phyloP scores from a whole-genome alignment of 2,888 invertebrate genomes.

The Hartigia nigra region DNA sequence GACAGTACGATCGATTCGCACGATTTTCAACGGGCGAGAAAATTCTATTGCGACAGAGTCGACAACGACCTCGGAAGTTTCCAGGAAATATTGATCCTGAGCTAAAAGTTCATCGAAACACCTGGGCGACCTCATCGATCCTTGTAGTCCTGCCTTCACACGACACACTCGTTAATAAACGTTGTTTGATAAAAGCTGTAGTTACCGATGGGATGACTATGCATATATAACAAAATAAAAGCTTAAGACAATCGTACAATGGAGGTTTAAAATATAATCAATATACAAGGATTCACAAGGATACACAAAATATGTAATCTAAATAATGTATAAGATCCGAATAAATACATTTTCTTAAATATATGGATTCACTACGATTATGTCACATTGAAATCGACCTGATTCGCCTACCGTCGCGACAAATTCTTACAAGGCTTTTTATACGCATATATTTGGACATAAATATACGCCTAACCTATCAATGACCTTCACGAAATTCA shows the following conservation, averaged over 20 bases:
- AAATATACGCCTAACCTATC: not conserved
- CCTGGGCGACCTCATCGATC: conserved; percentile 31
- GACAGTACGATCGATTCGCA: not conserved
- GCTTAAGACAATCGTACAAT: not conserved
- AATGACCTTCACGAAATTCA: not conserved
- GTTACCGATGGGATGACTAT: not conserved
- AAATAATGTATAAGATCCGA: not conserved
- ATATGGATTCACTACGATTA: not conserved
- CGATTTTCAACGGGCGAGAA: not conserved
- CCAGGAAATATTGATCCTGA: conserved; percentile 1
- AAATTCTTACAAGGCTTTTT: not conserved
- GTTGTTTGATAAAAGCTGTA: not conserved
- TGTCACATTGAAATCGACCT: not conserved
- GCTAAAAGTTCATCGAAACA: conserved; percentile 13
- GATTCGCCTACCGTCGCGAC: not conserved
- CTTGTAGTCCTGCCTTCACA: not conserved
- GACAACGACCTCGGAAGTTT: not conserved
- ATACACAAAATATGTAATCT: not conserved
- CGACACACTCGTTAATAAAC: conserved; percentile 5
- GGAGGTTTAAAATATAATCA: not conserved
- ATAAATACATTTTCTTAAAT: not conserved
- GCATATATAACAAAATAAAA: not conserved
- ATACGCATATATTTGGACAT: not conserved
- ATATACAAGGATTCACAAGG: not conserved
- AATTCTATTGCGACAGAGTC: not conserved